A percentile compares a stretch with the other conserved stretches of the same genome.
These are phyloP conservation scores for Pagetopsis macropterus DNA, from an alignment of 2,797 vertebrate species.

Conservation along the genomic window DNA sequence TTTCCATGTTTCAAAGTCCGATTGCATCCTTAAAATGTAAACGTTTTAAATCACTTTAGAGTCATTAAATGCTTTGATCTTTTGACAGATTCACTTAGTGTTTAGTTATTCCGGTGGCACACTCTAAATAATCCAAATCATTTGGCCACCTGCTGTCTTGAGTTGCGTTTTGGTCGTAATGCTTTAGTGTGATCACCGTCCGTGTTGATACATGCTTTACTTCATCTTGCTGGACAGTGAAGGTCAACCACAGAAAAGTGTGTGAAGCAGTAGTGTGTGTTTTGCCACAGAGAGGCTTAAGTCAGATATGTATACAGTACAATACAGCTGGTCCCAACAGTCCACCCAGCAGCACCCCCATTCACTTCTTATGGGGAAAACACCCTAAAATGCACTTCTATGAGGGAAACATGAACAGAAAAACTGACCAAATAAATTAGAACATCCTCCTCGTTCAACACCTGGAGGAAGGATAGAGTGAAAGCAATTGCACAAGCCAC, in stretches of 20 bases:
- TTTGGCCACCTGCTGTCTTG: constrained; percentile 8
- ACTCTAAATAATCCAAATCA: background rate
- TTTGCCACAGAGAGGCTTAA: background rate
- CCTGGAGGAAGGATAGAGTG: background rate
- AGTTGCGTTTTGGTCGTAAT: constrained; percentile 60
- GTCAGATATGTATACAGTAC: constrained; percentile 40
- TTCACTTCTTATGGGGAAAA: constrained; percentile 4
- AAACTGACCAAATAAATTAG: constrained; percentile 26
- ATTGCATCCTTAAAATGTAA: background rate
- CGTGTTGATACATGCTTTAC: background rate
- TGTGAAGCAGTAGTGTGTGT: constrained; percentile 26
- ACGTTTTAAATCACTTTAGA: background rate
- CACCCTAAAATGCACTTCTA: constrained; percentile 28
- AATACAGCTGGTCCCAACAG: constrained; percentile 70
- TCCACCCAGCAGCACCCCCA: constrained; percentile 20
- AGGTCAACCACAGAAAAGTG: constrained; percentile 11
- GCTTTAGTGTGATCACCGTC: constrained; percentile 11
- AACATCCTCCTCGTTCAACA: constrained; percentile 16
- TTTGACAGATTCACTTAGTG: background rate
- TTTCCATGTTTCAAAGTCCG: background rate
- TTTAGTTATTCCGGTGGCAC: constrained; percentile 10
- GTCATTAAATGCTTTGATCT: background rate
- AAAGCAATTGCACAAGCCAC: constrained; percentile 34
- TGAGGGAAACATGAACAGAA: constrained; percentile 29
- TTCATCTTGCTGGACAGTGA: constrained; percentile 2